These are phyloP conservation scores for Rhizomys pruinosus DNA, from an alignment of 2,113 vertebrate genomes.

Conservation along the genomic window DNA sequence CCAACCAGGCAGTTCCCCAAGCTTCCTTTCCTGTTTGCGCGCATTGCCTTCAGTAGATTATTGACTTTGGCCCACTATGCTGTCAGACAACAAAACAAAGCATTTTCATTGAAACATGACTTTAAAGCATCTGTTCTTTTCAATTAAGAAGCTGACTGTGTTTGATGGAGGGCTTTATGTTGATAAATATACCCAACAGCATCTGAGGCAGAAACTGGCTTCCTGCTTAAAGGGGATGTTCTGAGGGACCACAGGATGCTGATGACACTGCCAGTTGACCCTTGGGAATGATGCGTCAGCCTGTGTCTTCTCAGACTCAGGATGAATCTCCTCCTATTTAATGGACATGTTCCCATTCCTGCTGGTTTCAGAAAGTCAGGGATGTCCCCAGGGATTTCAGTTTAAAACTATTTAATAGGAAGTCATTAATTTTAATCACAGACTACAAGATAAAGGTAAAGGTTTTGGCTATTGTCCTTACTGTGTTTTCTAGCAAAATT, in stretches of 20 bases:
- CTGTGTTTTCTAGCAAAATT: not conserved
- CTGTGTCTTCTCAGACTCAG: not conserved
- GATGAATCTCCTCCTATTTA: not conserved
- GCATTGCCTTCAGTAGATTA: not conserved
- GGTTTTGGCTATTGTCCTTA: not conserved
- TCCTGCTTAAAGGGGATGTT: not conserved
- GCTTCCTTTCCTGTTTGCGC: not conserved
- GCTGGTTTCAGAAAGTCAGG: not conserved
- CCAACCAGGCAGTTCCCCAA: not conserved
- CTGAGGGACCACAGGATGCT: not conserved
- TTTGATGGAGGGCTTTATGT: not conserved
- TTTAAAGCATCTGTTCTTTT: not conserved
- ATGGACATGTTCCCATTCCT: not conserved
- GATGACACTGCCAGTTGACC: not conserved
- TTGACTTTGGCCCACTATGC: not conserved
- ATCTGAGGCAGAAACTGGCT: not conserved
- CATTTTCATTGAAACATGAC: not conserved
- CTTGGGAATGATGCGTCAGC: accelerated
- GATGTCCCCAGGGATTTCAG: not conserved
- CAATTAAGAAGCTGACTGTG: not conserved
- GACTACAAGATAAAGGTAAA: not conserved
- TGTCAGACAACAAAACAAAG: not conserved
- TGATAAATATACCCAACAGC: not conserved
- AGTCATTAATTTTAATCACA: not conserved
- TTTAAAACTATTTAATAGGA: not conserved